Evolutionary conservation across 2,888 invertebrate species (phyloP).

Genomic region (Alitta virens): DNA sequence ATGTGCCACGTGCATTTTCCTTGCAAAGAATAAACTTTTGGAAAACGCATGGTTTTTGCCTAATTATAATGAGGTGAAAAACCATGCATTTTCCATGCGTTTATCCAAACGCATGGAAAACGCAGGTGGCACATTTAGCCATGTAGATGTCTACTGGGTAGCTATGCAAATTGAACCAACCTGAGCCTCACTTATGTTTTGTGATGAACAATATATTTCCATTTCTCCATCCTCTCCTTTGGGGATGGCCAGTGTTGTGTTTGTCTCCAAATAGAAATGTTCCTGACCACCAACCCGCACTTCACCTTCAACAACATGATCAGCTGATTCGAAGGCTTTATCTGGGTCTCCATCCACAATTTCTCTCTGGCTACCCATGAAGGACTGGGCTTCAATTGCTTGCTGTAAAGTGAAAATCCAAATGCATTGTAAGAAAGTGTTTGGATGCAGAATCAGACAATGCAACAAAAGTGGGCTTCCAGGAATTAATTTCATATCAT

Average conservation of each 20-base stretch:
- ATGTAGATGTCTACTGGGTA: too few species aligned
- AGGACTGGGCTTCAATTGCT: neutral
- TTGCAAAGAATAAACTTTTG: too few species aligned
- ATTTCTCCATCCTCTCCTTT: conserved; percentile 74
- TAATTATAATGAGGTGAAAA: too few species aligned
- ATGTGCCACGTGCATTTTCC: too few species aligned
- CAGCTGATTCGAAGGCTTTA: conserved; percentile 63
- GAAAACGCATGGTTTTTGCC: too few species aligned
- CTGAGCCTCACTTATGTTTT: conserved; percentile 57
- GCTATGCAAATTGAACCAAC: conserved; percentile 56
- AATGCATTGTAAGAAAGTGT: too few species aligned
- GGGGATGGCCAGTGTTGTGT: conserved; percentile 58
- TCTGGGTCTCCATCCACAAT: conserved; percentile 62
- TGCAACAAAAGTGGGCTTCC: too few species aligned
- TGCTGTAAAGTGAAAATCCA: neutral
- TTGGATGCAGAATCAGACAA: too few species aligned
- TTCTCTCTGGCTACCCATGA: neutral
- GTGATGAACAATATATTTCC: conserved; percentile 78
- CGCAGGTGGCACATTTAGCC: too few species aligned
- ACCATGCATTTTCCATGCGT: too few species aligned
- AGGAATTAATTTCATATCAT: too few species aligned
- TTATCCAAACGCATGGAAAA: too few species aligned
- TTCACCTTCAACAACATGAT: conserved; percentile 76
- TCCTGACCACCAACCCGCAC: conserved; percentile 85
- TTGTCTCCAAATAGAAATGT: conserved; percentile 92